phyloP scores from a whole-genome alignment of 2,113 vertebrate species.

The Cyrtonyx montezumae region DNA sequence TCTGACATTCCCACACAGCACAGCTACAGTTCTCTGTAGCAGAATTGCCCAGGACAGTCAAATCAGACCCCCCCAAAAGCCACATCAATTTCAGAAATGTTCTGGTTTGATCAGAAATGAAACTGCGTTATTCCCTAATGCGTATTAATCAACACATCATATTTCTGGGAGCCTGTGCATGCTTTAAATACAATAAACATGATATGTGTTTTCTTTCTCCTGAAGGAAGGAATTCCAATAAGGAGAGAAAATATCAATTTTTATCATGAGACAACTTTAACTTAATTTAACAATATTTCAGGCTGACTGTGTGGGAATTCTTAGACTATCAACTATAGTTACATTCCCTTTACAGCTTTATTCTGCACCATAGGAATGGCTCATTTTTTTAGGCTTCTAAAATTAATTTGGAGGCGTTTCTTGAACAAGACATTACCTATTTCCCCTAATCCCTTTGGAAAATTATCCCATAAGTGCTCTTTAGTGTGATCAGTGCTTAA shows the following conservation, averaged over 20 bases:
- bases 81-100: background rate
- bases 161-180: background rate
- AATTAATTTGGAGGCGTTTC: background rate
- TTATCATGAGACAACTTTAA: conserved; percentile 6
- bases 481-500: background rate
- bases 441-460: background rate
- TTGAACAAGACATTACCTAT: background rate
- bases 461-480: background rate
- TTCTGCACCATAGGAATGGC: background rate
- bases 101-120: background rate
- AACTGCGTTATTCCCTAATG: background rate
- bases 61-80: background rate
- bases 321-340: background rate
- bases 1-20: background rate
- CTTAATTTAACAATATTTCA: conserved; percentile 49
- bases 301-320: background rate
- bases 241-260: background rate
- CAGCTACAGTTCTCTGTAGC: background rate
- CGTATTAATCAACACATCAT: background rate
- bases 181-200: background rate
- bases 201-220: background rate
- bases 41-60: background rate
- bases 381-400: background rate
- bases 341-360: background rate
- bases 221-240: background rate